Evolutionary conservation across 2,113 vertebrate genomes (phyloP).

Genomic region (Carlito syrichta): DNA sequence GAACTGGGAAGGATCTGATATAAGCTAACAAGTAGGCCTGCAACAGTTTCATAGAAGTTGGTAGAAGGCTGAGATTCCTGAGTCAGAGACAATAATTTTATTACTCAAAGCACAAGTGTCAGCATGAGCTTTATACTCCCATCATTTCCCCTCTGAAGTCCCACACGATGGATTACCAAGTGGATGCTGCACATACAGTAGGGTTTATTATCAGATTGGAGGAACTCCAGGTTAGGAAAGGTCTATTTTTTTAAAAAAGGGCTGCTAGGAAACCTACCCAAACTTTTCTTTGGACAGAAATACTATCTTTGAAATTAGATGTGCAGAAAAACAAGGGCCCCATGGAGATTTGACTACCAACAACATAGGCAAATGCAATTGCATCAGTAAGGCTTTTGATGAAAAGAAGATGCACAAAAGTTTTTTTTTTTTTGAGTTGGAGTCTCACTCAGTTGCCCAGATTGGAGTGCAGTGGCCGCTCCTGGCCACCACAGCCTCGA

Average conservation of each 20-base stretch:
- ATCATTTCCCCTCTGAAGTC: not conserved
- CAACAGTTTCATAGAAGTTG: not conserved
- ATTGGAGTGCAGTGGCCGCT: too few species aligned
- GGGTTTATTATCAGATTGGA: not conserved
- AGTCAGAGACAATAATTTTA: slow-evolving; percentile 15
- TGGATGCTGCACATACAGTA: not conserved
- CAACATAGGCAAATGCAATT: not conserved
- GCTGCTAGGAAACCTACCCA: not conserved
- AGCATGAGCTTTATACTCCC: not conserved
- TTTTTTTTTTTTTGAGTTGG: too few species aligned
- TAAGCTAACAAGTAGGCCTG: not conserved
- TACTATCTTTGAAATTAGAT: not conserved
- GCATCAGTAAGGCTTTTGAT: not conserved
- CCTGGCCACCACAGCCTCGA: too few species aligned
- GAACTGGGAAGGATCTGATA: not conserved
- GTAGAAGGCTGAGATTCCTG: not conserved
- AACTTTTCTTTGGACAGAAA: not conserved
- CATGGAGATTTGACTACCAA: not conserved
- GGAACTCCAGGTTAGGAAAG: not conserved
- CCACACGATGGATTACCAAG: not conserved
- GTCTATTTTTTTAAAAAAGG: not conserved
- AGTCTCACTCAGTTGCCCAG: too few species aligned
- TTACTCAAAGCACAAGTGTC: not conserved
- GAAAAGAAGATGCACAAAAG: not conserved
- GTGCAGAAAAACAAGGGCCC: not conserved